These are phyloP conservation scores for Alentia gelatinosa DNA, from an alignment of 2,888 invertebrate species.

Conservation along the genomic window DNA sequence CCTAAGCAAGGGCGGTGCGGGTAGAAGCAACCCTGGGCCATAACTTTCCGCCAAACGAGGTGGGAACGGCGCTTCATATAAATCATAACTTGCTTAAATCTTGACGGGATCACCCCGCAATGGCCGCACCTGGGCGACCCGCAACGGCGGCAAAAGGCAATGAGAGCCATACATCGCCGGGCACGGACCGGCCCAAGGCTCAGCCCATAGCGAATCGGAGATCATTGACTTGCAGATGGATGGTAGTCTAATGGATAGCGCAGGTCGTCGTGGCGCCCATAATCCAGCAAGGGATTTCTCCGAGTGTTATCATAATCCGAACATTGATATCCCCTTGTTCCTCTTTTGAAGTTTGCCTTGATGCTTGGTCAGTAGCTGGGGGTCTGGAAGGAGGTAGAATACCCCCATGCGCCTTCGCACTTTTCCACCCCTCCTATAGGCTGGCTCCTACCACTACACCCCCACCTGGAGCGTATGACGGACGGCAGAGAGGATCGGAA, in stretches of 20 bases:
- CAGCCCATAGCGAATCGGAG: neutral
- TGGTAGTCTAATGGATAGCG: slow-evolving; percentile 26
- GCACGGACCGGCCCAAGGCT: neutral
- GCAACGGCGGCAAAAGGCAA: neutral
- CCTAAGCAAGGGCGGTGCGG: neutral
- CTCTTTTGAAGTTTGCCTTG: neutral
- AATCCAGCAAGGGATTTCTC: neutral
- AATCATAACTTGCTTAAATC: slow-evolving; percentile 37
- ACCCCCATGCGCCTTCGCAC: too few species aligned
- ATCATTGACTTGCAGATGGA: slow-evolving; percentile 33
- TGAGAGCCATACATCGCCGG: neutral
- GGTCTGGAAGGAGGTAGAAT: neutral
- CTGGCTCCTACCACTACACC: too few species aligned
- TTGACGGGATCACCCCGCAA: slow-evolving; percentile 6
- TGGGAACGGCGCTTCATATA: neutral
- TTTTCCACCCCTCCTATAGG: neutral
- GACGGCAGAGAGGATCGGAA: neutral
- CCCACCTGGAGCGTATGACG: neutral
- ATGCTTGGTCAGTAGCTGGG: neutral
- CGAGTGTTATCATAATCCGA: slow-evolving; percentile 45
- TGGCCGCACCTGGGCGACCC: neutral
- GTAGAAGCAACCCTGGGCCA: neutral
- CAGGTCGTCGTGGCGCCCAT: neutral
- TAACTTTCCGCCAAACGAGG: neutral
- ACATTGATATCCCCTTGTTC: slow-evolving; percentile 24